Base-by-base conservation (phyloP, 2,797 vertebrate species). In the Tenualosa thibaudeaui region DNA sequence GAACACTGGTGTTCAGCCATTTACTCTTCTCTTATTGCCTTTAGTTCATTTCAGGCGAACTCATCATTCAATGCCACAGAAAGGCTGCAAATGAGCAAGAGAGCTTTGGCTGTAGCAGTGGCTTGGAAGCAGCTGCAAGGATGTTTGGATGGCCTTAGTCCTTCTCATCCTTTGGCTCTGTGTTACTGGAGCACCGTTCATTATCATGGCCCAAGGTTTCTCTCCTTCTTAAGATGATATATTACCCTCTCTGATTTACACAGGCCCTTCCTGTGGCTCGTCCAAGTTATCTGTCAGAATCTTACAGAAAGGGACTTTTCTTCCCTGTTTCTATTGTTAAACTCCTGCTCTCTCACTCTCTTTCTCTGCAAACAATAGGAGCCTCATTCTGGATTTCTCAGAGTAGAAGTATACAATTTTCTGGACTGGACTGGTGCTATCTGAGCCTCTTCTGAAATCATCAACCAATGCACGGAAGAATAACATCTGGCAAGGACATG, bases 401-500 rank as follows among this genome's bases (percentile, higher is more conserved):
- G 13, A 5, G 8, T 51, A 51, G 50, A 19, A 19, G 15, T 56
- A 0, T 56, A 0, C 31, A 31, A 31, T 31, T 31, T 31, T 31
- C 1, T 31, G 31, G 31, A 31, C 31, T 31, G 31, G 31, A 90
- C 90, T 88, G 88, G 86, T 89, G 93, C 94, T 91, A 93, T 95
- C 94, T 94, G 91, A 88, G 89, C 87, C 90, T 93, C 93, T 96
- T 94, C 93, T 91, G 93, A 95, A 96, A 94, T 93, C 92, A 85
- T 89, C 90, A 89, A 51, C 0, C 89, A 86, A 86, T 83, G 90
- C 93, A 7, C 3, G 46, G 93, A 96, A 94, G 88, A 94, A 92
- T 90, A 95, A 93, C 95, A 95, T 96, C 95, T 95, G 96, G 94
- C 92, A 90, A 95, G 92, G 90, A 93, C 92, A 87, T 92, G 89